A percentile compares a stretch with the other conserved stretches of the same genome.
Conservation (phyloP, 2,888 invertebrate species). For the Eudasyphora cyanicolor region DNA sequence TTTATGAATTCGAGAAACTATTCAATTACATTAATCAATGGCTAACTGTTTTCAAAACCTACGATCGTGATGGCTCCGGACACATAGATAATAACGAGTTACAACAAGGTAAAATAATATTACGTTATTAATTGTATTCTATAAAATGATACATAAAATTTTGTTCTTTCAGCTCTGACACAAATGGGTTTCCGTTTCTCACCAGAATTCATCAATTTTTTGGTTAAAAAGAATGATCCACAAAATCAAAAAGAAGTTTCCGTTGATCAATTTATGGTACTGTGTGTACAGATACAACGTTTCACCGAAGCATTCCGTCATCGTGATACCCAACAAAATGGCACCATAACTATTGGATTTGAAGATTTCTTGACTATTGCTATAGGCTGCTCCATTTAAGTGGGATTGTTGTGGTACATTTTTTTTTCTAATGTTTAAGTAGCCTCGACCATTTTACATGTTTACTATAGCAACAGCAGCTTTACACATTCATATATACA, state of each 20-base stretch:
- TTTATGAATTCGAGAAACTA: conserved; percentile 91
- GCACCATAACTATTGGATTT: conserved; percentile 91
- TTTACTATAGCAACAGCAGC: background rate
- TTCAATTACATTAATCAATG: conserved; percentile 94
- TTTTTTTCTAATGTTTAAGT: background rate
- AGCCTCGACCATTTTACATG: background rate
- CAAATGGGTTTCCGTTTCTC: conserved; percentile 95
- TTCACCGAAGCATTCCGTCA: conserved; percentile 92
- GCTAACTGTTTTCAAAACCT: conserved; percentile 91
- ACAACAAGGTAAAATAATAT: conserved; percentile 83
- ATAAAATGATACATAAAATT: background rate
- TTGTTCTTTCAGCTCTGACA: conserved; percentile 83
- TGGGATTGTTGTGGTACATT: background rate
- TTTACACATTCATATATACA: background rate
- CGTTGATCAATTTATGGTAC: conserved; percentile 93
- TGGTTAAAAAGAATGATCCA: conserved; percentile 86
- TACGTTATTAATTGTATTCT: background rate
- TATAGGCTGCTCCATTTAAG: conserved; percentile 83
- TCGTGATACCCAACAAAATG: conserved; percentile 89
- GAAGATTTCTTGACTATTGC: conserved; percentile 95
- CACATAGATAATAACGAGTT: conserved; percentile 91
- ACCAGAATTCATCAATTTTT: conserved; percentile 87
- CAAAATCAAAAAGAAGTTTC: conserved; percentile 84
- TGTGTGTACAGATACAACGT: conserved; percentile 93
- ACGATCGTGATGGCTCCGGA: conserved; percentile 92